These are phyloP conservation scores for Hypomesus transpacificus DNA, from an alignment of 2,113 vertebrate genomes.

Conservation along the genomic window DNA sequence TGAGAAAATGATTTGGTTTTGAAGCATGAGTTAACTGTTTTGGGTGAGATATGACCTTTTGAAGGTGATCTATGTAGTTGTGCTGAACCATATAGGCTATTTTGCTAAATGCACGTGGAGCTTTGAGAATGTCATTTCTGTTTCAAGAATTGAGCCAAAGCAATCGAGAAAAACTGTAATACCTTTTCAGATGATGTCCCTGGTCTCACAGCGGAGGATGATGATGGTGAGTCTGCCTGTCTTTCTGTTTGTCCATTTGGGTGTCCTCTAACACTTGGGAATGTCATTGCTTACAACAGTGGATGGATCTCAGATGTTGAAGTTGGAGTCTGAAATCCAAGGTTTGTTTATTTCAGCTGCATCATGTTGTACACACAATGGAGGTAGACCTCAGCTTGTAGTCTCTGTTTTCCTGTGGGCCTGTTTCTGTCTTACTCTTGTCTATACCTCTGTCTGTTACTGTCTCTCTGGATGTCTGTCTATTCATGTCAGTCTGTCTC, in stretches of 20 bases:
- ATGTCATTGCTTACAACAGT: conserved; percentile 6
- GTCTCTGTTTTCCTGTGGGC: too few species aligned
- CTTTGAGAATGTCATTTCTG: too few species aligned
- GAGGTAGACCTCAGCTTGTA: not conserved
- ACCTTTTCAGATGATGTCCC: too few species aligned
- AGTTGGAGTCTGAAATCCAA: conserved; percentile 64
- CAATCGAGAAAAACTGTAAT: too few species aligned
- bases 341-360: conserved; percentile 45
- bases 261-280: not conserved
- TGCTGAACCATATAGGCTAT: too few species aligned
- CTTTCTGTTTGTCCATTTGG: not conserved
- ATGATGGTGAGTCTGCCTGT: conserved; percentile 2
- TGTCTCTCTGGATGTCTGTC: not conserved
- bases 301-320: conserved; percentile 3
- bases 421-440: not conserved
- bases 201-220: not conserved
- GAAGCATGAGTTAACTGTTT: too few species aligned
- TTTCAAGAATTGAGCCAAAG: too few species aligned
- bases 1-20: too few species aligned
- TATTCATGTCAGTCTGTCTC: too few species aligned
- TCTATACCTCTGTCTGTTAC: not conserved
- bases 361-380: conserved; percentile 4
- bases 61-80: too few species aligned
- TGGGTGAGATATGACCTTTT: too few species aligned
- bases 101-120: too few species aligned